phyloP scores from a whole-genome alignment of 2,888 invertebrate species.

The Linnaemya tessellans region DNA sequence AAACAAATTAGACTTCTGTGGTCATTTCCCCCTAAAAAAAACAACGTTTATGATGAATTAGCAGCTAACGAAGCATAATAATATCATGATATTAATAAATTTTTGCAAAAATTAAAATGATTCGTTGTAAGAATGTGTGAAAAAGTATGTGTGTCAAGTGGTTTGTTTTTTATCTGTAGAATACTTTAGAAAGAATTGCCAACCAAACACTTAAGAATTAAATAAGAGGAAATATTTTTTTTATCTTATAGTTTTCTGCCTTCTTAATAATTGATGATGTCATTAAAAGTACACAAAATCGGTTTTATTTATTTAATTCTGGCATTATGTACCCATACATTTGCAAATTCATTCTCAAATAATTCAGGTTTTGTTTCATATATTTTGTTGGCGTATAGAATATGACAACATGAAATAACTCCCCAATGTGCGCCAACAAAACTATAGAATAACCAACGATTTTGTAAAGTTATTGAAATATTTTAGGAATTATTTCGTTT shows the following conservation, averaged over 20 bases:
- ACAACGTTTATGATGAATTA: not conserved
- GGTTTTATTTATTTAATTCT: slow-evolving; percentile 9
- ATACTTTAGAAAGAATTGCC: slow-evolving; percentile 21
- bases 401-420: too few relatives aligned
- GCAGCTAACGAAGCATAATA: slow-evolving; percentile 21
- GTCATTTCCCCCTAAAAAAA: slow-evolving; percentile 2
- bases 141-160: slow-evolving; percentile 54
- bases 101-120: not conserved
- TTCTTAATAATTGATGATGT: slow-evolving; percentile 51
- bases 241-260: slow-evolving; percentile 22
- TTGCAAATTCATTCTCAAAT: not conserved
- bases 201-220: slow-evolving; percentile 9
- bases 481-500: too few relatives aligned
- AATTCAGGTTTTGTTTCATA: not conserved
- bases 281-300: slow-evolving; percentile 47
- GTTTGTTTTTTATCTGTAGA: slow-evolving; percentile 32
- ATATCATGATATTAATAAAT: not conserved
- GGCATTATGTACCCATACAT: not conserved
- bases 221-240: not conserved
- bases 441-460: too few relatives aligned
- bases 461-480: too few relatives aligned
- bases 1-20: slow-evolving; percentile 2
- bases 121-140: not conserved
- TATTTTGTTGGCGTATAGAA: not conserved
- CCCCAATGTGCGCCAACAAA: too few relatives aligned